Conservation (phyloP, 92 coral and sea anemone genomes). For the Scolanthus callimorphus region DNA sequence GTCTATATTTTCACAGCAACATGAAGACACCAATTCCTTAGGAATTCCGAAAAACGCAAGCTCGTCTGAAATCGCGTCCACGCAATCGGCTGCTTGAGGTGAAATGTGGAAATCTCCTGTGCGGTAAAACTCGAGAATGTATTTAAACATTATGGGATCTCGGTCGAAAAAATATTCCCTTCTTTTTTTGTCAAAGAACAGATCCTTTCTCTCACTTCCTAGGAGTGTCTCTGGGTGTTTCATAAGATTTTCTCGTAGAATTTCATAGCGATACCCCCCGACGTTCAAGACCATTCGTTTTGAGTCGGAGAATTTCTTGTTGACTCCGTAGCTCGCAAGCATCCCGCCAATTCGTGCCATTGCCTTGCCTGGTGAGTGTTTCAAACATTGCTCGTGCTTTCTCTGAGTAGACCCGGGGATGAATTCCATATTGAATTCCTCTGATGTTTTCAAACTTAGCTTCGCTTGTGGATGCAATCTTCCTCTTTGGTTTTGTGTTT, state of each 20-base stretch:
- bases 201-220: conserved; percentile 62
- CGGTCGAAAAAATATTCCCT: conserved; percentile 92
- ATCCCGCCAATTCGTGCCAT: background rate
- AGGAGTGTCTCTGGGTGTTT: conserved; percentile 84
- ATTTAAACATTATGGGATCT: conserved; percentile 74
- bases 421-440: too few species aligned
- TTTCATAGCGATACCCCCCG: conserved; percentile 84
- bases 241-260: conserved; percentile 62
- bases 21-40: conserved; percentile 50
- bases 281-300: conserved; percentile 66
- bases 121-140: conserved; percentile 80
- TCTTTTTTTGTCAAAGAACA: conserved; percentile 64
- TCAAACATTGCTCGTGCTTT: background rate
- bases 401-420: too few species aligned
- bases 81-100: conserved; percentile 51
- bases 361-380: background rate
- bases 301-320: background rate
- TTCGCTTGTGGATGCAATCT: too few species aligned
- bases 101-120: conserved; percentile 75
- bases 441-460: too few species aligned
- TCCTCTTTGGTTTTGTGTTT: too few species aligned
- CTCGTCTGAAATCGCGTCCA: conserved; percentile 77
- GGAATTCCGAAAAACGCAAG: conserved; percentile 75
- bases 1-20: conserved; percentile 75
- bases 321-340: background rate